Evolutionary conservation across 2,113 vertebrate genomes (phyloP).

Genomic region (Danionella cerebrum): DNA sequence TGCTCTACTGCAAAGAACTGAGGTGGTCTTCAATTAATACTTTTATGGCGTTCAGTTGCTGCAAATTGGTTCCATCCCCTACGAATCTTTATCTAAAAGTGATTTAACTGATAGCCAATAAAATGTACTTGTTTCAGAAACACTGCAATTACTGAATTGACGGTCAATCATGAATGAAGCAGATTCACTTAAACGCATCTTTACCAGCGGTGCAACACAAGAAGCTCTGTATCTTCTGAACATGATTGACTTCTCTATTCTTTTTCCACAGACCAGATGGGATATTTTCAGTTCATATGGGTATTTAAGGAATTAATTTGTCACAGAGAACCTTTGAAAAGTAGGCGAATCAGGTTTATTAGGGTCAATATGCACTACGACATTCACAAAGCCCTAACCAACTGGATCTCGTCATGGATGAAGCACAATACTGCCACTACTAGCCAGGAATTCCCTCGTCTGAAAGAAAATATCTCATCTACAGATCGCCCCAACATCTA

Average conservation of each 20-base stretch:
- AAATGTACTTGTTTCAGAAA: background rate
- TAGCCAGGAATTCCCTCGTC: no score
- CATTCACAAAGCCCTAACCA: background rate
- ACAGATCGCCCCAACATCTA: no score
- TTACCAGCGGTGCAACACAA: background rate
- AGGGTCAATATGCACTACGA: background rate
- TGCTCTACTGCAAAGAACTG: background rate
- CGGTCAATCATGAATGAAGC: background rate
- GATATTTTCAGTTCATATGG: background rate
- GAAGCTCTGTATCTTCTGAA: background rate
- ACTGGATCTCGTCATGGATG: background rate
- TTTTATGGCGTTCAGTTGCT: conserved; percentile 17
- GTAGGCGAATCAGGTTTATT: no score
- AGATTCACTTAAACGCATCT: background rate
- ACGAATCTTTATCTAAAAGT: background rate
- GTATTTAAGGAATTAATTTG: background rate
- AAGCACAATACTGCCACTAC: no score
- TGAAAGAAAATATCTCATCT: no score
- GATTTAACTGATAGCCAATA: background rate
- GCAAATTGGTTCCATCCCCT: background rate
- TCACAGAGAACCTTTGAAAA: background rate
- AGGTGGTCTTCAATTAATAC: background rate
- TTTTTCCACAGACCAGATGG: background rate
- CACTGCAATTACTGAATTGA: background rate
- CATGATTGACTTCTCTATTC: background rate